These are phyloP conservation scores for Hemibagrus guttatus DNA, from an alignment of 2,797 vertebrate species.

Conservation along the genomic window DNA sequence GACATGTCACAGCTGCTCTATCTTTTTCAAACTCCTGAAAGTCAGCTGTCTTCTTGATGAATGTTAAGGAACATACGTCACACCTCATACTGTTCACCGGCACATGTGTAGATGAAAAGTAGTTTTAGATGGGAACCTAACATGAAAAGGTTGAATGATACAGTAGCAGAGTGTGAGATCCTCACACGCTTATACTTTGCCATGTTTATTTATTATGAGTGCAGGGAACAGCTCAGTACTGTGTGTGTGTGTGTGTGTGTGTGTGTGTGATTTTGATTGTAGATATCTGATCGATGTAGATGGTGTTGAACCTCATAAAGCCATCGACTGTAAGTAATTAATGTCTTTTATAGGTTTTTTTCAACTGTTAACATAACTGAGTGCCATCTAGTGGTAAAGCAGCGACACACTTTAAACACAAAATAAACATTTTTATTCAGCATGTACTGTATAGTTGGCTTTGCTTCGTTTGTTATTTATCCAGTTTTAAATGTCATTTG, in stretches of 20 bases:
- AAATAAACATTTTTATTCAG: neutral
- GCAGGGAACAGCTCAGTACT: too few species aligned
- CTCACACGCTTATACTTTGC: neutral
- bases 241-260: neutral
- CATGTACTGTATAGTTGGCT: neutral
- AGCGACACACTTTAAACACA: neutral
- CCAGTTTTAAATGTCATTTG: neutral
- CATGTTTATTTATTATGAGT: neutral
- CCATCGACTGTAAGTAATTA: conserved; percentile 59
- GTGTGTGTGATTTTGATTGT: neutral
- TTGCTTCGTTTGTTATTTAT: neutral
- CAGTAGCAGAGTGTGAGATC: neutral
- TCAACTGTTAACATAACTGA: neutral
- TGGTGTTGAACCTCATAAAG: conserved; percentile 67
- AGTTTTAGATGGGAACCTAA: neutral
- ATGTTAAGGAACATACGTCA: neutral
- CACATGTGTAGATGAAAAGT: neutral
- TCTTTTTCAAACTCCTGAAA: neutral
- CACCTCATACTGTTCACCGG: neutral
- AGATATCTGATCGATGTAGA: conserved; percentile 80
- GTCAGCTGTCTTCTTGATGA: neutral
- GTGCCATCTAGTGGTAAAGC: neutral
- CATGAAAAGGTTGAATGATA: neutral
- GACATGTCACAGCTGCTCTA: neutral
- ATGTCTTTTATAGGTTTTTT: neutral